phyloP scores from a whole-genome alignment of 2,888 invertebrate genomes.

The Drosophila testacea region DNA sequence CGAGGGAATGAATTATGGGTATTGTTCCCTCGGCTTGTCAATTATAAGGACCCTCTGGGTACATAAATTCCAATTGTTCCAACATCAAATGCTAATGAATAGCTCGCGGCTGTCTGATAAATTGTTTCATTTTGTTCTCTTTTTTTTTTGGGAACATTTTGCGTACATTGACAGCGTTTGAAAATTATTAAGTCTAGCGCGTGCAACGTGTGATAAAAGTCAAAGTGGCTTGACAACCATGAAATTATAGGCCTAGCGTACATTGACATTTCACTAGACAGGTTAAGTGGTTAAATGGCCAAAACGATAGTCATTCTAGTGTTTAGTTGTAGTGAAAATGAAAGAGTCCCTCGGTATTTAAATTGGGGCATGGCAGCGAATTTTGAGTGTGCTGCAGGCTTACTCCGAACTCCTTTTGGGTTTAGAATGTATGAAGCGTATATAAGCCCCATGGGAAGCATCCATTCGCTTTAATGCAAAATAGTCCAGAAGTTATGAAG shows the following conservation, averaged over 20 bases:
- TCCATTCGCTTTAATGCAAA: neutral
- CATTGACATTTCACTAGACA: conserved; percentile 15
- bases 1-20: conserved; percentile 60
- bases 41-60: conserved; percentile 57
- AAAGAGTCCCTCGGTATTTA: neutral
- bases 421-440: too few species aligned
- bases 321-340: neutral
- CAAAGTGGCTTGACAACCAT: conserved; percentile 4
- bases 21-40: conserved; percentile 55
- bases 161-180: conserved; percentile 29
- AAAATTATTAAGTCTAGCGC: conserved; percentile 52
- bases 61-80: conserved; percentile 72
- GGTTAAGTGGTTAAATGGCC: conserved; percentile 4
- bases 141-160: conserved; percentile 15
- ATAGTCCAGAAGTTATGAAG: neutral
- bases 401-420: too few species aligned
- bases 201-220: conserved; percentile 34
- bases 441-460: neutral
- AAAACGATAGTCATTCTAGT: neutral
- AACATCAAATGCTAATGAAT: conserved; percentile 71
- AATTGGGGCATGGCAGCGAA: neutral
- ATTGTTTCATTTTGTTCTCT: conserved; percentile 22
- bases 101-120: conserved; percentile 50
- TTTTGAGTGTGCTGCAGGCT: neutral
- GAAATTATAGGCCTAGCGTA: conserved; percentile 21